Evolutionary conservation across 2,797 vertebrate species (phyloP).

Genomic region (Apogon talboti): DNA sequence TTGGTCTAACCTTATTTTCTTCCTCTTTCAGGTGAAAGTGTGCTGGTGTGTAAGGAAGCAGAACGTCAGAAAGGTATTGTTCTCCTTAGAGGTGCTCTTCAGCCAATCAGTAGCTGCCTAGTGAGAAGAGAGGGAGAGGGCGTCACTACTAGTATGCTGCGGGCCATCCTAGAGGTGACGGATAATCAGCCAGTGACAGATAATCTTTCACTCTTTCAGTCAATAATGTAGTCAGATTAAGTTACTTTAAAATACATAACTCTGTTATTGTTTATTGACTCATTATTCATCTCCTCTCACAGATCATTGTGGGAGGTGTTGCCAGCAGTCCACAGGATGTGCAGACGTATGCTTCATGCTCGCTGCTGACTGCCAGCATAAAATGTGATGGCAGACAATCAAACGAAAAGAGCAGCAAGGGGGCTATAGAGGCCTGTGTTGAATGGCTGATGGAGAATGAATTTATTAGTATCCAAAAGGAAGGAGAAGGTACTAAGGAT

Average conservation of each 20-base stretch:
- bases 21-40: slow-evolving; percentile 89
- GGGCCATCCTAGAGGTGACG: slow-evolving; percentile 95
- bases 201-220: neutral
- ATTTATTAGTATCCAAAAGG: slow-evolving; percentile 89
- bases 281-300: too few relatives aligned
- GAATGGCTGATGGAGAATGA: slow-evolving; percentile 95
- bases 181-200: neutral
- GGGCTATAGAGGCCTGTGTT: slow-evolving; percentile 90
- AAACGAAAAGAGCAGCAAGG: slow-evolving; percentile 66
- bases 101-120: slow-evolving; percentile 92
- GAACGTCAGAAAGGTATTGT: slow-evolving; percentile 91
- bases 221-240: slow-evolving; percentile 2
- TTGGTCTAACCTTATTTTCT: neutral
- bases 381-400: slow-evolving; percentile 61
- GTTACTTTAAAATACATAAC: neutral
- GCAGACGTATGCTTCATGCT: slow-evolving; percentile 90
- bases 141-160: slow-evolving; percentile 93
- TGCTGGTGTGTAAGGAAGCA: slow-evolving; percentile 93
- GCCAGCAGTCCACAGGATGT: slow-evolving; percentile 92
- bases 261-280: too few relatives aligned
- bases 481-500: slow-evolving; percentile 59
- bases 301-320: slow-evolving; percentile 95
- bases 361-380: slow-evolving; percentile 89
- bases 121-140: slow-evolving; percentile 88
- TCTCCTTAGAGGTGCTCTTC: slow-evolving; percentile 89